Percentiles rank a stretch among this genome's conserved stretches.
Evolutionary conservation across 2,888 invertebrate species (phyloP).

Genomic region (Drosophila maculinotata): DNA sequence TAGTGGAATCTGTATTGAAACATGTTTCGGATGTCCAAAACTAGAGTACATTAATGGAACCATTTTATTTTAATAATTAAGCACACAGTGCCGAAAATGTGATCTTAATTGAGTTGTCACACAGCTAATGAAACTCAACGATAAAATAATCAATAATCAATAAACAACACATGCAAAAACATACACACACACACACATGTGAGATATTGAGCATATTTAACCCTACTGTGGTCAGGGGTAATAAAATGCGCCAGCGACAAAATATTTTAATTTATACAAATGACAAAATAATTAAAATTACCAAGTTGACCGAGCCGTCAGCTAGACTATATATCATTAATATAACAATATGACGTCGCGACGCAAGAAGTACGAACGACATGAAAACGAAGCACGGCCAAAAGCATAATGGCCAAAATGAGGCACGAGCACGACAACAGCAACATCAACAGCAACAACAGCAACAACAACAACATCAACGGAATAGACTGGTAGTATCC

Average conservation of each 20-base stretch:
- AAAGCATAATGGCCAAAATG: constrained; percentile 53
- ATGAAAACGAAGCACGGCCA: constrained; percentile 40
- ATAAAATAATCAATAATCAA: constrained; percentile 72
- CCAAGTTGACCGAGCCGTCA: constrained; percentile 55
- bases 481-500: constrained; percentile 17
- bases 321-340: constrained; percentile 69
- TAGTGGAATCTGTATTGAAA: no score
- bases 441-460: constrained; percentile 4
- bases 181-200: not conserved
- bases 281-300: constrained; percentile 81
- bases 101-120: constrained; percentile 52
- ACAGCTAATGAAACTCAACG: constrained; percentile 22
- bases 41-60: not conserved
- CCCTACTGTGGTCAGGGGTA: constrained; percentile 47
- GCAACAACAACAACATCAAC: constrained; percentile 2
- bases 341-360: constrained; percentile 40
- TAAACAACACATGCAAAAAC: constrained; percentile 31
- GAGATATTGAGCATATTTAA: constrained; percentile 26
- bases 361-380: constrained; percentile 19
- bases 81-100: not conserved
- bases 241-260: constrained; percentile 39
- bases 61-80: not conserved
- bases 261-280: constrained; percentile 78
- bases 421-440: constrained; percentile 50
- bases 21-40: not conserved